Conservation (phyloP, 2,888 invertebrate genomes). For the Drosophila paucipuncta region DNA sequence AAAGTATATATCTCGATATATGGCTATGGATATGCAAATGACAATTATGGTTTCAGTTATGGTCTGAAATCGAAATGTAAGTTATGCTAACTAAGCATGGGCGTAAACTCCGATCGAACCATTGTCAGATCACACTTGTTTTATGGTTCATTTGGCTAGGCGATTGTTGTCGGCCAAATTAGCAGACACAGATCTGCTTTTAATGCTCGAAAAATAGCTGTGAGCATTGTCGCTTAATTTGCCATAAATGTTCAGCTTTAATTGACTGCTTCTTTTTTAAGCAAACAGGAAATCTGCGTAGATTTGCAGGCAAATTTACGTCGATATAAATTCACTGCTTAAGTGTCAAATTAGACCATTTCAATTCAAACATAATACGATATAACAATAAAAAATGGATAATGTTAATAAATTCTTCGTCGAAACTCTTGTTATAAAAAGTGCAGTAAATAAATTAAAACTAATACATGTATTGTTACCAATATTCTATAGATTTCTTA, state of each 20-base stretch:
- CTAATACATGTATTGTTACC: not conserved
- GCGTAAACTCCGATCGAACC: slow-evolving; percentile 43
- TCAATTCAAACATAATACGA: not conserved
- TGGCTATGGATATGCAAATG: slow-evolving; percentile 32
- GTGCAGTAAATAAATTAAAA: not conserved
- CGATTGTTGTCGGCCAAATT: slow-evolving; percentile 56
- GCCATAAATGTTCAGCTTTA: slow-evolving; percentile 65
- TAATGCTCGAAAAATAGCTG: slow-evolving; percentile 57
- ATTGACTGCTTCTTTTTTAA: slow-evolving; percentile 33
- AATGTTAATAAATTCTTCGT: not conserved
- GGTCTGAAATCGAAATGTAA: slow-evolving; percentile 37
- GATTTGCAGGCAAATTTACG: not conserved
- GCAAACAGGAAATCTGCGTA: slow-evolving; percentile 36
- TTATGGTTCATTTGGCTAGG: slow-evolving; percentile 35
- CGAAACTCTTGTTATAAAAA: not conserved
- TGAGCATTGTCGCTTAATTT: slow-evolving; percentile 55
- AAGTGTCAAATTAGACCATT: not conserved
- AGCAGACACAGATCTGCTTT: slow-evolving; percentile 58
- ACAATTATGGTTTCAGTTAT: slow-evolving; percentile 32
- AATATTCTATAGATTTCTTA: not conserved
- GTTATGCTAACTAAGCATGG: slow-evolving; percentile 42
- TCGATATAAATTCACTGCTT: not conserved
- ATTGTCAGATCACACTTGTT: slow-evolving; percentile 33
- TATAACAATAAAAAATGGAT: not conserved
- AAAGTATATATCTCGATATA: slow-evolving; percentile 5